These are phyloP conservation scores for Drosophila neoperkinsi DNA, from an alignment of 2,888 invertebrate genomes.

Conservation along the genomic window DNA sequence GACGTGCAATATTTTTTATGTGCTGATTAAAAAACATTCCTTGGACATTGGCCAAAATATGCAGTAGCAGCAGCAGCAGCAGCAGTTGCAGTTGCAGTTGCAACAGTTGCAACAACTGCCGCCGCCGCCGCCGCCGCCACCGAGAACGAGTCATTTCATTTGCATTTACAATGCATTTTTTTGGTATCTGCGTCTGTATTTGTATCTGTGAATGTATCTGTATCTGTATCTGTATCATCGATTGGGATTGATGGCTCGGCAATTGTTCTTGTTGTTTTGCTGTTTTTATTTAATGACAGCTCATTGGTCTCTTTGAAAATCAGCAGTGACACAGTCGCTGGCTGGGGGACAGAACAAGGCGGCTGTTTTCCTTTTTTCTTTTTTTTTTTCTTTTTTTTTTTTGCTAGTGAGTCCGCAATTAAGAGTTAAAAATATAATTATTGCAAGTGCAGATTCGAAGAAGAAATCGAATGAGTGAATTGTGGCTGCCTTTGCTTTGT, in stretches of 20 bases:
- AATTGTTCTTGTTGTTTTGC: constrained; percentile 74
- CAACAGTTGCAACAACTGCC: constrained; percentile 59
- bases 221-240: constrained; percentile 67
- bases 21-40: constrained; percentile 83
- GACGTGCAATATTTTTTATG: constrained; percentile 82
- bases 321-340: constrained; percentile 28
- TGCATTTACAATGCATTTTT: constrained; percentile 77
- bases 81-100: constrained; percentile 44
- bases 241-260: constrained; percentile 79
- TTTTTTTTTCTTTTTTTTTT: background rate
- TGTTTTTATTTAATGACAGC: constrained; percentile 81
- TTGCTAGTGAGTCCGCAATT: constrained; percentile 78
- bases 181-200: constrained; percentile 62
- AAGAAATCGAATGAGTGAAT: background rate
- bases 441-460: constrained; percentile 56
- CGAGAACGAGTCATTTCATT: constrained; percentile 63
- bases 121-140: constrained; percentile 19
- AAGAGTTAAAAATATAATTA: constrained; percentile 84
- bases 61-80: constrained; percentile 47
- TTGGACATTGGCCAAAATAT: constrained; percentile 84
- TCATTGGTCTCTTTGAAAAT: constrained; percentile 81
- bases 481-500: constrained; percentile 3
- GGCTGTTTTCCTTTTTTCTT: background rate
- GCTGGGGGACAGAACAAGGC: background rate
- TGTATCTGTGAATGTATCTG: constrained; percentile 26